Conservation (phyloP, 2,888 invertebrate species). For the Theodoxus fluviatilis region DNA sequence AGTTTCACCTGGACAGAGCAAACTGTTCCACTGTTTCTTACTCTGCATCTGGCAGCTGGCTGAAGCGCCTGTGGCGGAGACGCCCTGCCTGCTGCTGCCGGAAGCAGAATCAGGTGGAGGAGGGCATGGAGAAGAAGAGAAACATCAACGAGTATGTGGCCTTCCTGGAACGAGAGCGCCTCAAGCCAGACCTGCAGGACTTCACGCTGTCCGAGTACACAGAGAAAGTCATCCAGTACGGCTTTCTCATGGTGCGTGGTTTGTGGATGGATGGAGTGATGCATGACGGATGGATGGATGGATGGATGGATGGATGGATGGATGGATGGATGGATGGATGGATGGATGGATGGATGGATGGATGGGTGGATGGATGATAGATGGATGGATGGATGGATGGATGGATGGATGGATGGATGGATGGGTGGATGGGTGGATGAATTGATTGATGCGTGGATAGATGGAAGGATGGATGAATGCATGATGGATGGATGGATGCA, state of each 20-base stretch:
- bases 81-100: slow-evolving; percentile 34
- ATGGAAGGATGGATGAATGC: too few species aligned
- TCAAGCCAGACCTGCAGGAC: slow-evolving; percentile 65
- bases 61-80: slow-evolving; percentile 37
- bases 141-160: slow-evolving; percentile 25
- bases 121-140: slow-evolving; percentile 1
- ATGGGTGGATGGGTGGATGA: too few species aligned
- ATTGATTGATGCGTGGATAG: too few species aligned
- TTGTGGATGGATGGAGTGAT: background rate
- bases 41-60: slow-evolving; percentile 32
- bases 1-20: too few species aligned
- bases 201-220: slow-evolving; percentile 67
- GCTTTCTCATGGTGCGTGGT: slow-evolving; percentile 66
- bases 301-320: background rate
- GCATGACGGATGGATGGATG: background rate
- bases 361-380: too few species aligned
- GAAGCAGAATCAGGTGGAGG: slow-evolving; percentile 34
- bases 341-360: background rate
- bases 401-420: too few species aligned
- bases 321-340: background rate
- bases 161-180: slow-evolving; percentile 62
- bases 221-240: slow-evolving; percentile 68
- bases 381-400: background rate
- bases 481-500: too few species aligned
- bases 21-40: too few species aligned